Evolutionary conservation across 2,113 vertebrate genomes (phyloP).

Genomic region (Syngnathus typhle): DNA sequence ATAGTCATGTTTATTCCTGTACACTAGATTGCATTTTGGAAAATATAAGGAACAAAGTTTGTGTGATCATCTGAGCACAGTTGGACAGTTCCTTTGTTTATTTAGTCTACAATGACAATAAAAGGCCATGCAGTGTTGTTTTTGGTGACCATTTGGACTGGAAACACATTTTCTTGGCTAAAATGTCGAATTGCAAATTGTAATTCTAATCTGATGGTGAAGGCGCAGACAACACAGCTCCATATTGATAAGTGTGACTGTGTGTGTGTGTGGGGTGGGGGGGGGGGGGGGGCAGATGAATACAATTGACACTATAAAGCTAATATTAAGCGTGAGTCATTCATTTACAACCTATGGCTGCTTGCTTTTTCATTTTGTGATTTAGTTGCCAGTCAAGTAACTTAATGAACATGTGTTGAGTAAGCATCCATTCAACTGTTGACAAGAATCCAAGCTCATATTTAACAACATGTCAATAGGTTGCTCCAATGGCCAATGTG

Average conservation of each 20-base stretch:
- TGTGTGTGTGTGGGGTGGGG: too few species aligned
- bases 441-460: constrained; percentile 25
- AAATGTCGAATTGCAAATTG: neutral
- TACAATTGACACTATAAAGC: neutral
- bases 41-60: neutral
- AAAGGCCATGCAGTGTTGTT: neutral
- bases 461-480: constrained; percentile 36
- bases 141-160: neutral
- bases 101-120: neutral
- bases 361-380: too few species aligned
- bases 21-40: neutral
- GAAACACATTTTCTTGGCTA: neutral
- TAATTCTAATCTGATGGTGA: neutral
- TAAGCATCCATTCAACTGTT: constrained; percentile 5
- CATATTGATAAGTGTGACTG: neutral
- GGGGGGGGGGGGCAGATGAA: neutral
- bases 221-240: neutral
- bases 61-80: neutral
- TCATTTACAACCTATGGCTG: too few species aligned
- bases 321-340: neutral
- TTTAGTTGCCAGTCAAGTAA: neutral
- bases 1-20: neutral
- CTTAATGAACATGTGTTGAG: neutral
- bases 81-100: neutral
- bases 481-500: constrained; percentile 16